phyloP scores from a whole-genome alignment of 2,888 invertebrate species.

The Helleia helle region DNA sequence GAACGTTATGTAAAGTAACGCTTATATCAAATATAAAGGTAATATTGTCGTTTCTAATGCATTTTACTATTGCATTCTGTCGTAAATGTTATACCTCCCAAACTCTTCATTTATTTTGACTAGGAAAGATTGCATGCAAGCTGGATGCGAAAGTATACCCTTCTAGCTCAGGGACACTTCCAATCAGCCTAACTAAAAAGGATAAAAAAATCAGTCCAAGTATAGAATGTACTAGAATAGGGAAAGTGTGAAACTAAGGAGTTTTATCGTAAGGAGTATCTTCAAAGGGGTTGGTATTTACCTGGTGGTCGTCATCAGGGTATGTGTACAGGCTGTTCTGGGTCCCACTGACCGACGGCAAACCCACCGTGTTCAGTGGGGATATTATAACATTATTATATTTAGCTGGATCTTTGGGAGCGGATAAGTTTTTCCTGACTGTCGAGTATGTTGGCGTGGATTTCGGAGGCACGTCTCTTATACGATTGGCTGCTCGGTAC shows the following conservation, averaged over 20 bases:
- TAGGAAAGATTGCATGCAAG: no score
- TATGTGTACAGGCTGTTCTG: slow-evolving; percentile 50
- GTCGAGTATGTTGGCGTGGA: slow-evolving; percentile 50
- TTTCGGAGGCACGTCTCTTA: slow-evolving; percentile 51
- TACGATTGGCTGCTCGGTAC: slow-evolving; percentile 50
- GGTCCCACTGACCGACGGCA: slow-evolving; percentile 47
- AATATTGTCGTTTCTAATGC: no score
- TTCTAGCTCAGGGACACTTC: no score
- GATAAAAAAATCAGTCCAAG: no score
- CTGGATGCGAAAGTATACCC: no score
- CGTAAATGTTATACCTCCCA: no score
- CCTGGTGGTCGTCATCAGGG: slow-evolving; percentile 54
- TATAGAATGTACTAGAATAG: no score
- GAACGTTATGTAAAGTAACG: no score
- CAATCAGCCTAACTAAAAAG: no score
- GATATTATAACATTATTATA: slow-evolving; percentile 41
- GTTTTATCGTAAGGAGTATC: slow-evolving; percentile 34
- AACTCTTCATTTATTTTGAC: no score
- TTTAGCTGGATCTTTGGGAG: slow-evolving; percentile 36
- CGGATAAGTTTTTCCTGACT: slow-evolving; percentile 40
- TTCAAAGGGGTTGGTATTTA: slow-evolving; percentile 60
- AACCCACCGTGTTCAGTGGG: slow-evolving; percentile 56
- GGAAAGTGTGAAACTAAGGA: not conserved
- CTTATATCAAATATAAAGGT: no score
- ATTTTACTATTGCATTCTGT: no score